Evolutionary conservation across 1,140 invertebrate genomes (phyloP), one percentile per base, ranked within the genome.

Genomic region (Sinonovacula constricta): DNA sequence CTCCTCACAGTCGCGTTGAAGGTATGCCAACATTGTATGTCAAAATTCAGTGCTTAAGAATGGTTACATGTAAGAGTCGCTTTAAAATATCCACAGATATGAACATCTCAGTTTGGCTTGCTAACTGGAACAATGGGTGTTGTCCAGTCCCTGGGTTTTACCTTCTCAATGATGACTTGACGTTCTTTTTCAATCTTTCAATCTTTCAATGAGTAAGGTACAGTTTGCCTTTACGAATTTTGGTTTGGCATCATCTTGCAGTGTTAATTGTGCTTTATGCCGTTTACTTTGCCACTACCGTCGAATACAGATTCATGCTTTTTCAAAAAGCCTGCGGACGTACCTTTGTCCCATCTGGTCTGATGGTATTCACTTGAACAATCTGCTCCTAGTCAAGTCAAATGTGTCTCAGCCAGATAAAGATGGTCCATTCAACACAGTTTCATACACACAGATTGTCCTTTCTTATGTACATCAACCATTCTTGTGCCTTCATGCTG

Each of bases 151-250:
- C 89, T 88, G 2, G 80, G 72, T 60, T 81, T 45, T 66, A 86
- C 85, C 28, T 88, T 66, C 4, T 87, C 86, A 28, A 92, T 71
- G 26, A 75, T 79, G 22, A 87, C 81, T n/a, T n/a, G n/a, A 26
- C 91, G 69, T 84, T 92, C 87, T 10, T 84, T 33, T 2, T 91
- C 85, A 26, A 92, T 80, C 54, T 84, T 79, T 30, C 86, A 67
- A n/a, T n/a, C n/a, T 75, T 81, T 85, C 2, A 92, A 69, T 5
- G 90, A 86, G 74, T 87, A 90, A 4, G 89, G 88, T 30, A 92
- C 81, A n/a, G n/a, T n/a, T n/a, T n/a, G n/a, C 75, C 69, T 62
- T 88, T 76, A 12, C 88, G 34, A 75, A 80, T 33, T 65, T 63
- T 18, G 62, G 71, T 24, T 15, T 68, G 3, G 63, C 34, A 18